Evolutionary conservation across 2,113 vertebrate species (phyloP), one percentile per base, ranked within the genome.

Genomic region (Gobio gobio): DNA sequence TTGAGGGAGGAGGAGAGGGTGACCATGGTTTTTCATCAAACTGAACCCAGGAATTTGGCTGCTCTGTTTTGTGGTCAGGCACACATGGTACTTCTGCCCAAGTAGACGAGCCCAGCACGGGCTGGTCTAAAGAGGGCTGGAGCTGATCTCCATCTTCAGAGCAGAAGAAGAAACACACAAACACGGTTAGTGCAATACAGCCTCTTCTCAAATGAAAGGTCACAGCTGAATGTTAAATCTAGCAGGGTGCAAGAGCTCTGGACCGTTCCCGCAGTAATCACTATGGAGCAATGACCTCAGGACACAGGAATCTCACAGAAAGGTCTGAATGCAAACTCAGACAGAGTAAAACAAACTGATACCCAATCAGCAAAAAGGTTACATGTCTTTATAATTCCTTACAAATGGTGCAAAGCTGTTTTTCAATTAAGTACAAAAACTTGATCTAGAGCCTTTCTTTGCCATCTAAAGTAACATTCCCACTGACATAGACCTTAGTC

Each of bases 21-120:
- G 75, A 74, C 87, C 84, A 89, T 56, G 86, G 77, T 70, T 86
- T 87, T 26, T 90, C 89, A 45, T 91, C 89, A 72, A 91, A 90
- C 29, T 89, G 83, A 66, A 90, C 84, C 90, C 90, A 91, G 84
- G 83, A 36, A 54, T 64, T 51, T 7, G 14, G 3, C 61, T 86
- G 70, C 22, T 83, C 70, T 81, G 87, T 26, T 33, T 83, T 58
- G 51, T 85, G 86, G 24, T 36, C 40, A 20, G 82, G 18, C 36
- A 61, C 56, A 33, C 63, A 78, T 14, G 74, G 6, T 3, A 47
- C 22, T 33, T 78, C 86, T 22, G 51, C 26, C 86, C 82, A 59
- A 24, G 82, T 18, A 3, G 78, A 70, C 13, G 77, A 77, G 40
- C 83, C 75, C 5, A 22, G 29, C 6, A 40, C 5, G 45, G 80